phyloP scores from a whole-genome alignment of 2,113 vertebrate genomes.

The Pseudopipra pipra region DNA sequence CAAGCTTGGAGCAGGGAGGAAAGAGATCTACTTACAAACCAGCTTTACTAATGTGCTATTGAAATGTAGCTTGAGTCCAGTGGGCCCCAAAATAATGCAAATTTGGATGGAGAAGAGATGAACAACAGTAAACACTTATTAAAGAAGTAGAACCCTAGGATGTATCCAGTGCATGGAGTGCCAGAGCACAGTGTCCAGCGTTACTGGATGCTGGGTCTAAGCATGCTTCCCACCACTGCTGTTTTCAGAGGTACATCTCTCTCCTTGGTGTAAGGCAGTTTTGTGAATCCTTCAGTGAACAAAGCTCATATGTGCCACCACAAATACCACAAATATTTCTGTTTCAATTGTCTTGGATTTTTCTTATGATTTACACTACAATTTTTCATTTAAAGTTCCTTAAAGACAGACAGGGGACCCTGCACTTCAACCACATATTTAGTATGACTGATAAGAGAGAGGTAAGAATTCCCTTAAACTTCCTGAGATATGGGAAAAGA shows the following conservation, averaged over 20 bases:
- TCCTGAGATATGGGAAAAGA: not conserved
- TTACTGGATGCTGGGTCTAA: not conserved
- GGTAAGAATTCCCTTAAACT: not conserved
- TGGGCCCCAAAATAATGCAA: not conserved
- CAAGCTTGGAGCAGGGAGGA: not conserved
- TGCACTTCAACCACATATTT: not conserved
- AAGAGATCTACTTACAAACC: not conserved
- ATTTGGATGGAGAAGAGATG: not conserved
- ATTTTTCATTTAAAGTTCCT: not conserved
- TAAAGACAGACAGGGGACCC: not conserved
- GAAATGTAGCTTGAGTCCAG: not conserved
- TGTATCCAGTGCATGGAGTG: fast-evolving
- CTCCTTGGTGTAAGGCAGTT: not conserved
- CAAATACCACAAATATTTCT: not conserved
- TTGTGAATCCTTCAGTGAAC: not conserved
- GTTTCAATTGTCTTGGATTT: not conserved
- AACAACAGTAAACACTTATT: not conserved
- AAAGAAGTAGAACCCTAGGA: not conserved
- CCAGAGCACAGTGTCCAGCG: not conserved
- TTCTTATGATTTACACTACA: not conserved
- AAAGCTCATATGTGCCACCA: not conserved
- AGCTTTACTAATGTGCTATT: not conserved
- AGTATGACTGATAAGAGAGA: not conserved
- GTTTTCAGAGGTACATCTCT: not conserved
- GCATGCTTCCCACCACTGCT: not conserved